Evolutionary conservation across 2,888 invertebrate species (phyloP), one percentile per base, ranked within the genome.

Genomic region (Chironomus riparius): DNA sequence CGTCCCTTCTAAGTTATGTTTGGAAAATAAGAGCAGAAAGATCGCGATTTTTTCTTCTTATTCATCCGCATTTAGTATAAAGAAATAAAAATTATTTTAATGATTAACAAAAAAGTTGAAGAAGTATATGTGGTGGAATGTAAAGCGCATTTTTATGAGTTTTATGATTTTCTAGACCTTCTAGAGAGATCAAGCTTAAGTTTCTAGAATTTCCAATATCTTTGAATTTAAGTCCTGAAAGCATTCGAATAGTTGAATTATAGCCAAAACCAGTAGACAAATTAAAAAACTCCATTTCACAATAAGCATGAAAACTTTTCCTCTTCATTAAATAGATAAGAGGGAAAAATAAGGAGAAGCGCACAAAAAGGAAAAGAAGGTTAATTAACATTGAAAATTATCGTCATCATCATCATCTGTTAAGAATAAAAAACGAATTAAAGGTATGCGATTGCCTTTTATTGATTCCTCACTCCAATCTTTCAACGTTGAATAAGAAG

Each of bases 381-480:
- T 70, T 70, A 70, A 70, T 70, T 70, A 70, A 50, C 21, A 70
- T 21, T 4, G 70, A 50, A 50, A 70, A 70, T 70, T 70, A 50
- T 70, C 48, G 12, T 68, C 68, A 68, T 68, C 68, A 50, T 70
- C 24, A 28, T 68, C 68, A 28, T 68, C 68, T 68, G 62, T 12
- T 62, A 22, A 15, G 56, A 65, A 18, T 18, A 18, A 47, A 70
- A 47, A 70, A 62, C 15, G 50, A 47, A 69, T 69, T 69, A 47
- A 69, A 70, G 70, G 70, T 70, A 47, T 38, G 21, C 50, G 15
- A 70, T 15, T 38, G 38, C 38, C 38, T 38, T 10, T 38, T 38
- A 38, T 38, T 38, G 38, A 38, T 38, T 38, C 10, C 38, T 38
- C 38, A 38, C 38, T 38, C 38, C 38, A 38, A 38, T 38, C 38